phyloP scores from a whole-genome alignment of 2,797 vertebrate species.

The Masticophis lateralis region DNA sequence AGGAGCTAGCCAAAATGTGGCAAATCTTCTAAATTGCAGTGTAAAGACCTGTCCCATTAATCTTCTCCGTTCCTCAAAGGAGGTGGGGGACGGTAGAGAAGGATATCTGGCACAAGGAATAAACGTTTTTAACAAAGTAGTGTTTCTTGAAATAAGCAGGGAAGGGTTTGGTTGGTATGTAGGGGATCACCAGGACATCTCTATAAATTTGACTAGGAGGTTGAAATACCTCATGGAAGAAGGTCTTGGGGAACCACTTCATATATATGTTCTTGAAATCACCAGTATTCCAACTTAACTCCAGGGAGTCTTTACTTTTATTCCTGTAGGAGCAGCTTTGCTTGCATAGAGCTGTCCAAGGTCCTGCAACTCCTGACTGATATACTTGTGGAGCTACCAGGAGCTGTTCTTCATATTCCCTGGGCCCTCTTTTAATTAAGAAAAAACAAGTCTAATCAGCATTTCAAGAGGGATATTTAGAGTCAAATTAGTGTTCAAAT shows the following conservation, averaged over 20 bases:
- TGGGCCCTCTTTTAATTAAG: not conserved
- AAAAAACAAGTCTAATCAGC: not conserved
- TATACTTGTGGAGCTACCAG: not conserved
- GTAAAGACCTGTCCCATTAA: not conserved
- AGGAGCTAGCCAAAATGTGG: not conserved
- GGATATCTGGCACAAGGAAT: not conserved
- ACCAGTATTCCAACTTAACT: not conserved
- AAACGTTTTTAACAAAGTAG: not conserved
- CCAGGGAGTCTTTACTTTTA: not conserved
- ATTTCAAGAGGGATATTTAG: not conserved
- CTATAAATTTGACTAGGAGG: not conserved
- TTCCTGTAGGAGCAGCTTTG: not conserved
- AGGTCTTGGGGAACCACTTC: not conserved
- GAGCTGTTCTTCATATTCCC: not conserved
- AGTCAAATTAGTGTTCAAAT: not conserved
- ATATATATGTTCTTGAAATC: not conserved
- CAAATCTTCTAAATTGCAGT: not conserved
- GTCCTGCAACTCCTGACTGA: not conserved
- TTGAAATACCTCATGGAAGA: not conserved
- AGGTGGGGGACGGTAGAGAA: not conserved
- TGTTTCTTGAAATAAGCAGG: not conserved
- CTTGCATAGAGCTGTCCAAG: not conserved
- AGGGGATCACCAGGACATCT: not conserved
- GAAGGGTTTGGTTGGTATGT: not conserved
- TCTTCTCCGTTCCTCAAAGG: not conserved